A percentile compares a stretch with the other conserved stretches of the same genome.
phyloP scores from a whole-genome alignment of 2,888 invertebrate genomes.

The Mesorhabditis spiculigera region DNA sequence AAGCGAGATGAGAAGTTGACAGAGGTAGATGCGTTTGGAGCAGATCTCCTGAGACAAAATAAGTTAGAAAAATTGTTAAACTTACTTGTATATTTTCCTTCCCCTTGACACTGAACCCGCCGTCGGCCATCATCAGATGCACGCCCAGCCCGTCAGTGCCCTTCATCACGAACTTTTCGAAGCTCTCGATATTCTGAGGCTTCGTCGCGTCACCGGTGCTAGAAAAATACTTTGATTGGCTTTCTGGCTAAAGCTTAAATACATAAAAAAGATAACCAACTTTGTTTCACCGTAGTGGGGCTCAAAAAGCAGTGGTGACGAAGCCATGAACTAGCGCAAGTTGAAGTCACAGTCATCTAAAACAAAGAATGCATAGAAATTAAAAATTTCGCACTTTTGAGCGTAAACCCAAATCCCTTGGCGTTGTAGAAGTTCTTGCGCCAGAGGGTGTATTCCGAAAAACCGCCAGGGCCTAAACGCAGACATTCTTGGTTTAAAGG shows the following conservation, averaged over 20 bases:
- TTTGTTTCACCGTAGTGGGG: slow-evolving; percentile 80
- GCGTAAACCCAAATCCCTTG: slow-evolving; percentile 88
- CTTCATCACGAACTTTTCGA: slow-evolving; percentile 71
- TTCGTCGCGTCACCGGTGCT: slow-evolving; percentile 84
- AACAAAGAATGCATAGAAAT: too few relatives aligned
- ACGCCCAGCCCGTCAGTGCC: slow-evolving; percentile 69
- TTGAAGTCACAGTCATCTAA: slow-evolving; percentile 44
- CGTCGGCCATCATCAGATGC: slow-evolving; percentile 96
- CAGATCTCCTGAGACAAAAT: slow-evolving; percentile 70
- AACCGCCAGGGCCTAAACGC: slow-evolving; percentile 76
- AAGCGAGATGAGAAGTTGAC: slow-evolving; percentile 86
- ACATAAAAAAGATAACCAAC: too few relatives aligned
- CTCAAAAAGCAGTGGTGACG: slow-evolving; percentile 81
- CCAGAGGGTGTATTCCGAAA: slow-evolving; percentile 90
- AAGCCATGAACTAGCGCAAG: slow-evolving; percentile 80
- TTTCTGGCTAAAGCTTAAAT: too few relatives aligned
- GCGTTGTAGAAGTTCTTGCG: slow-evolving; percentile 70
- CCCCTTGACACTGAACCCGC: slow-evolving; percentile 92
- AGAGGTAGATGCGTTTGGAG: slow-evolving; percentile 87
- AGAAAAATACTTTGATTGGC: slow-evolving; percentile 61
- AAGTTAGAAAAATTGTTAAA: neutral
- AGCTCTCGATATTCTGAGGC: slow-evolving; percentile 77
- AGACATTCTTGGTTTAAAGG: neutral
- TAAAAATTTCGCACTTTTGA: too few relatives aligned
- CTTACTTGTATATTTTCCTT: slow-evolving; percentile 83